phyloP scores from a whole-genome alignment of 30 jellyfish, hydroid and myxozoan species.

The Aurelia sp. region DNA sequence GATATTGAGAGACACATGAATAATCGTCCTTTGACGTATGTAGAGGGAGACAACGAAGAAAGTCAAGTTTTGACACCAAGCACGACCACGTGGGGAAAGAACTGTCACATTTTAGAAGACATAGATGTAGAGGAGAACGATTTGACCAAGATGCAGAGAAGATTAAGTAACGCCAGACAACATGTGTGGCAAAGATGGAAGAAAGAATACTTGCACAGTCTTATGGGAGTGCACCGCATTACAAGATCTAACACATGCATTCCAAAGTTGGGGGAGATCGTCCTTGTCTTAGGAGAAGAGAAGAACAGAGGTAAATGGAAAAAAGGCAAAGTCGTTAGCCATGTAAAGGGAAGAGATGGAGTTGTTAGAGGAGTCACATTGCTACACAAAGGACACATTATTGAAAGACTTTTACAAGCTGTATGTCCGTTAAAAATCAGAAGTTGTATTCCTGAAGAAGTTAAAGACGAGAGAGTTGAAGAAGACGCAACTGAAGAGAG shows the following conservation, averaged over 20 bases:
- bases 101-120: conserved; percentile 4
- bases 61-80: conserved; percentile 50
- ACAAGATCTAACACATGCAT: background rate
- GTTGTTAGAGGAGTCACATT: conserved; percentile 1
- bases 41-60: conserved; percentile 54
- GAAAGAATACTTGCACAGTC: background rate
- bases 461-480: too few species aligned
- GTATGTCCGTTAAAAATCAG: background rate
- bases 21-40: conserved; percentile 29
- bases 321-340: too few species aligned
- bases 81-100: conserved; percentile 56
- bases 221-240: conserved; percentile 42
- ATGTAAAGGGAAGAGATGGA: too few species aligned
- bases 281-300: too few species aligned
- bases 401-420: conserved; percentile 35
- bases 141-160: conserved; percentile 43
- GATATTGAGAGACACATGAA: conserved; percentile 36
- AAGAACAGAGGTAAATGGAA: too few species aligned
- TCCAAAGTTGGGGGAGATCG: too few species aligned
- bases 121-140: background rate
- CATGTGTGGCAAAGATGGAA: background rate
- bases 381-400: conserved; percentile 21
- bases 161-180: conserved; percentile 38
- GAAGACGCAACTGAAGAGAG: too few species aligned
- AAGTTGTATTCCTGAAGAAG: background rate